Evolutionary conservation across 2,888 invertebrate species (phyloP), one percentile per base, ranked within the genome.

Genomic region (Autographa gamma): DNA sequence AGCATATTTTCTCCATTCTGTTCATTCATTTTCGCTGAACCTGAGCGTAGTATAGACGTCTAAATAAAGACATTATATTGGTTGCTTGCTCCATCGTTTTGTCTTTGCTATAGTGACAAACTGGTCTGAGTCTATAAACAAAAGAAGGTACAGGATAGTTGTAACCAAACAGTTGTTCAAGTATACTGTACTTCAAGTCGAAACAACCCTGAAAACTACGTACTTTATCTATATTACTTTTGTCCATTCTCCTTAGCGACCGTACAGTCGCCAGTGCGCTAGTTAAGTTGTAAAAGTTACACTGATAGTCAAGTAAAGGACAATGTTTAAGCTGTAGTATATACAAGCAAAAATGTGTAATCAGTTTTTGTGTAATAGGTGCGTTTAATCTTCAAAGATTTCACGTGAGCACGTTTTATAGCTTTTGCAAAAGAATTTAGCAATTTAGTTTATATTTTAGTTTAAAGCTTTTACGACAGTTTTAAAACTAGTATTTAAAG

Each of bases 131-230:
- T 16, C 16, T 16, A 14, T 48, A 48, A 48, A 48, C 48, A 48
- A 48, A 48, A 48, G 48, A 48, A 48, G n/a, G 48, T n/a, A 43
- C 6, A 48, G 65, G 65, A 78, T 60, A 65, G 74, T 43, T 58
- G 19, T 41, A 34, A 71, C 64, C 52, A 59, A 54, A 59, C 58
- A 65, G 59, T 74, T 64, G 56, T 66, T 56, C 25, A 25, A 56
- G 54, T 25, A 7, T 67, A 48, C 62, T 70, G 54, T 63, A 65
- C 74, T 63, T 61, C 62, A 43, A 48, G 48, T 48, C 48, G 48
- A n/a, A 48, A 59, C 64, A 78, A 67, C 65, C 67, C 65, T 67
- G 67, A 78, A 60, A 71, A 78, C 65, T 68, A 56, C 25, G 54
- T 56, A 65, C n/a, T 78, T 67, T 74, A 77, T 74, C 67, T 66